These are phyloP conservation scores for Strigamia transsilvanica DNA, from an alignment of 2,888 invertebrate species.

Conservation along the genomic window DNA sequence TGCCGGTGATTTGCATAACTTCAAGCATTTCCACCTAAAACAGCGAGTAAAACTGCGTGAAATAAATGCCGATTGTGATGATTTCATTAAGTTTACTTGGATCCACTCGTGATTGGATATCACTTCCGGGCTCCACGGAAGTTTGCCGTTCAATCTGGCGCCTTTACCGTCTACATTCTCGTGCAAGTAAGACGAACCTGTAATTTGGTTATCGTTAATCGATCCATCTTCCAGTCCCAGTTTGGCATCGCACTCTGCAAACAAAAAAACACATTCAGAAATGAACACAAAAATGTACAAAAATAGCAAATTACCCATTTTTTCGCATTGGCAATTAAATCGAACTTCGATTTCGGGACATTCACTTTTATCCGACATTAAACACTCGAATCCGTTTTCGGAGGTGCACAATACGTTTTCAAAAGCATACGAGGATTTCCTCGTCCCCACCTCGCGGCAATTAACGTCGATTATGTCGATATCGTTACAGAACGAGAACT, in stretches of 20 bases:
- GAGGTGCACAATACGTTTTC: constrained; percentile 53
- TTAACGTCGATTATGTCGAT: constrained; percentile 58
- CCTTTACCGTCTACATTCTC: constrained; percentile 54
- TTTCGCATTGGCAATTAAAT: constrained; percentile 58
- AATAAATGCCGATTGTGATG: no score
- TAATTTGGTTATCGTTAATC: constrained; percentile 58
- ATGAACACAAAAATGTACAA: not conserved
- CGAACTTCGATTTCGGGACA: constrained; percentile 59
- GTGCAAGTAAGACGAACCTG: constrained; percentile 56
- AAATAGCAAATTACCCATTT: constrained; percentile 46
- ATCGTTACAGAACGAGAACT: constrained; percentile 57
- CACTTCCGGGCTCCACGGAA: constrained; percentile 58
- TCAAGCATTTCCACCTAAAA: constrained; percentile 61
- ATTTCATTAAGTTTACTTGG: constrained; percentile 56
- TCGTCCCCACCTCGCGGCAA: constrained; percentile 56
- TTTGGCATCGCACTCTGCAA: constrained; percentile 54
- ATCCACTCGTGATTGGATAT: constrained; percentile 58
- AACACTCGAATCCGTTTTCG: constrained; percentile 54
- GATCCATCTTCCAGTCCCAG: constrained; percentile 58
- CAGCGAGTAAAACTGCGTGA: not conserved
- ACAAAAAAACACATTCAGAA: not conserved
- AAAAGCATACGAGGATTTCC: not conserved
- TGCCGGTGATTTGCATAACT: constrained; percentile 61
- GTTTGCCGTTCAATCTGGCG: constrained; percentile 58
- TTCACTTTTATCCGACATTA: not conserved